Base-by-base conservation (phyloP, 1,140 invertebrate species). In the Calliphora vicina region DNA sequence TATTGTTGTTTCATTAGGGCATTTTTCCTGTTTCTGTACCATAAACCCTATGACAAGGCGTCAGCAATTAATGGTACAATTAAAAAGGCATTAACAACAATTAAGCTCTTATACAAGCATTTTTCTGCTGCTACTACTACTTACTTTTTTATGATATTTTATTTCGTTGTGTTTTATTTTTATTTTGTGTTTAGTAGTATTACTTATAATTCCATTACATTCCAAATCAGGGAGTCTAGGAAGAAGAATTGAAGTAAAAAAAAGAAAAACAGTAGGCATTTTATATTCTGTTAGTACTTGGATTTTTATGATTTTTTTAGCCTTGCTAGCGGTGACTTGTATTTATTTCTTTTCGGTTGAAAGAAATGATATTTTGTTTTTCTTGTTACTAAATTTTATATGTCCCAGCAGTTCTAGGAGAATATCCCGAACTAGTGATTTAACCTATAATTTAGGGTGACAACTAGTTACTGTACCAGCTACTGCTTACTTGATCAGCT, bases 61-160 rank as follows among this genome's bases (percentile, higher is more conserved):
- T 87, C 86, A 87, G 85, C 88, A 88, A 88, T 89, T 89, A 89
- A 89, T 87, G 88, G 88, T 87, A 87, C 88, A 88, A 89, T 89
- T 89, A 89, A 89, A 89, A 89, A 88, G 86, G 86, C 88, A 89
- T 89, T 89, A 89, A 83, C 84, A 84, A 83, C 82, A 81, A 83
- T 83, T 83, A 83, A 78, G 27, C 43, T 43, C 73, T 73, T 71
- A 26, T 35, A 72, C 35, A 43, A 45, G 29, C 29, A 23, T 23
- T 67, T 67, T 67, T 25, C 35, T 20, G 17, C 20, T 67, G 5
- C 57, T 67, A 23, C 57, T 67, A 23, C 1, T 67, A 1, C 57
- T 67, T 23, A 9, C 23, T 23, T 23, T 67, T 12, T 57, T 57
- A 17, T 57, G 4, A 12, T n/a, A 57, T 57, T 57, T 57, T 57